These are phyloP conservation scores for Forficula auricularia DNA, from an alignment of 1,140 invertebrate genomes.

Conservation along the genomic window DNA sequence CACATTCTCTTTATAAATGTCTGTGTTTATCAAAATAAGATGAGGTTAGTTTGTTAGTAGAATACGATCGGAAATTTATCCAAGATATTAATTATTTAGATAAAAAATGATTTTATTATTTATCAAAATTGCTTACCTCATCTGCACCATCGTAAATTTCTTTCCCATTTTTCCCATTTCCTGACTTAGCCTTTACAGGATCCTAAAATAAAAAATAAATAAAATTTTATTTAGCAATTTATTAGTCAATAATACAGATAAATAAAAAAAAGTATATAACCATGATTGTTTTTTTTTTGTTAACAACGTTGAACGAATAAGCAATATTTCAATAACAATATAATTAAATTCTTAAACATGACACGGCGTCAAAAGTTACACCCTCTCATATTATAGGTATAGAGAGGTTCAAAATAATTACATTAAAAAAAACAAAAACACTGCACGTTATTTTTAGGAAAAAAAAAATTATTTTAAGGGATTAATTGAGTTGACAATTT, in stretches of 20 bases:
- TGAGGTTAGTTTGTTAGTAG: too few species aligned
- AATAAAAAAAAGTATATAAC: background rate
- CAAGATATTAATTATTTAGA: too few species aligned
- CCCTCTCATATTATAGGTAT: conserved; percentile 1
- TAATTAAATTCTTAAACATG: background rate
- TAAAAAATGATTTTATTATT: too few species aligned
- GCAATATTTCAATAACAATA: background rate
- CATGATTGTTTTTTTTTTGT: conserved; percentile 1
- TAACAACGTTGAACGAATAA: background rate
- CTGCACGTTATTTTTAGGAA: too few species aligned
- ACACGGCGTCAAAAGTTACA: conserved; percentile 11
- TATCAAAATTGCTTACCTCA: conserved; percentile 5
- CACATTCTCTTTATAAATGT: too few species aligned
- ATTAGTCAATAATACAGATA: background rate
- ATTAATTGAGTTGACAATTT: background rate
- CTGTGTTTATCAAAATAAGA: too few species aligned
- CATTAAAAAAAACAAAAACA: background rate
- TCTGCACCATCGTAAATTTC: conserved; percentile 4
- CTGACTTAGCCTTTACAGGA: conserved; percentile 4
- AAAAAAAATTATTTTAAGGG: background rate
- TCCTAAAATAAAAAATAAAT: conserved; percentile 1
- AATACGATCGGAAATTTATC: too few species aligned
- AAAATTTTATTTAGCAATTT: background rate
- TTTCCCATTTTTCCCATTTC: conserved; percentile 10
- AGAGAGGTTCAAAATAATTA: background rate